Conservation (phyloP, 1,140 invertebrate species). For the Drosophila murphyi region DNA sequence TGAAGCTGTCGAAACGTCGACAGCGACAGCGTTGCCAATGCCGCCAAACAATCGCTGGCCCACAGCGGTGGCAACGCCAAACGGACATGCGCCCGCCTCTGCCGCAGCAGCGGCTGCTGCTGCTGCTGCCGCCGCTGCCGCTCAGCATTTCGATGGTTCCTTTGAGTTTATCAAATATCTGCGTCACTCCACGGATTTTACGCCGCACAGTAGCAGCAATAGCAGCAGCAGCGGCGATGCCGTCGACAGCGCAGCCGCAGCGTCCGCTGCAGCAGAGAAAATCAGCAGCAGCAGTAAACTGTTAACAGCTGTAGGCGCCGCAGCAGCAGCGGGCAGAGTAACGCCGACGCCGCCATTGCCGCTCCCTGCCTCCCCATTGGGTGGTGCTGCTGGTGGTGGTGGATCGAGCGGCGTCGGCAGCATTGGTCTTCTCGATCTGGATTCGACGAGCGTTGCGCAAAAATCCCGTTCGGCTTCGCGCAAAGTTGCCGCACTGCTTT, state of each 20-base stretch:
- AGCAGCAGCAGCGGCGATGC: slow-evolving; percentile 4
- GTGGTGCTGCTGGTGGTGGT: not conserved
- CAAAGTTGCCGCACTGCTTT: slow-evolving; percentile 75
- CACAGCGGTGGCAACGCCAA: slow-evolving; percentile 68
- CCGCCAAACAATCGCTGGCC: slow-evolving; percentile 69
- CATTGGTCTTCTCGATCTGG: slow-evolving; percentile 69
- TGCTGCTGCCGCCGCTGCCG: slow-evolving; percentile 49
- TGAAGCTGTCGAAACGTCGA: slow-evolving; percentile 34
- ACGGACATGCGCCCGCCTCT: slow-evolving; percentile 49
- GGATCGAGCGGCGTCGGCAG: slow-evolving; percentile 16
- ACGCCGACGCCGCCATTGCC: slow-evolving; percentile 51
- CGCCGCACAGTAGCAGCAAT: slow-evolving; percentile 34
- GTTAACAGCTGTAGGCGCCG: slow-evolving; percentile 1
- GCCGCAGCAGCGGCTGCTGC: slow-evolving; percentile 26
- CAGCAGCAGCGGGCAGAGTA: slow-evolving; percentile 32
- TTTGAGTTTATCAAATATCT: slow-evolving; percentile 84
- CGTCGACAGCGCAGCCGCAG: slow-evolving; percentile 5
- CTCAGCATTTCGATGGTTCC: slow-evolving; percentile 82
- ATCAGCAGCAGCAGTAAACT: slow-evolving; percentile 16
- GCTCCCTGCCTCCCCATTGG: slow-evolving; percentile 57
- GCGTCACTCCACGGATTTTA: slow-evolving; percentile 78
- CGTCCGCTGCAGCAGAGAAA: slow-evolving; percentile 15
- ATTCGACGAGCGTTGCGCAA: slow-evolving; percentile 72
- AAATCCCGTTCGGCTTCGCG: slow-evolving; percentile 78
- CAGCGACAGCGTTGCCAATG: slow-evolving; percentile 20